Conservation (phyloP, 2,113 vertebrate species). For the Balaeniceps rex region DNA sequence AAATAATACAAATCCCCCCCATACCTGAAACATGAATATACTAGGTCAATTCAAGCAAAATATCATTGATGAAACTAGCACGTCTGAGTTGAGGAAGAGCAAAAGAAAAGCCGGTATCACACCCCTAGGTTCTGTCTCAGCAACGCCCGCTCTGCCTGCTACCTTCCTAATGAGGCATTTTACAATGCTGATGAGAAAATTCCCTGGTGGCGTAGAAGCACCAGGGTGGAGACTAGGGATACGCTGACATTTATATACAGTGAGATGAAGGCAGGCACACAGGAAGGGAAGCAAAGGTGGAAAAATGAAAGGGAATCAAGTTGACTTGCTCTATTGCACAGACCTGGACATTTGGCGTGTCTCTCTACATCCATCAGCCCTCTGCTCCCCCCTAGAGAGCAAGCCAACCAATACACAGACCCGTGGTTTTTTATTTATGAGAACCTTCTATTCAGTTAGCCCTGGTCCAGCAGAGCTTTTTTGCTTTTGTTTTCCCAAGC, state of each 20-base stretch:
- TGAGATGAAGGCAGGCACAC: neutral
- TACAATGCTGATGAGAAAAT: conserved; percentile 21
- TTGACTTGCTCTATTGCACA: neutral
- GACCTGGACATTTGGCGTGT: neutral
- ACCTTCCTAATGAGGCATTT: conserved; percentile 10
- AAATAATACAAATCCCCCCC: neutral
- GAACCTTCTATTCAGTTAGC: neutral
- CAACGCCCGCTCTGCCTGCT: neutral
- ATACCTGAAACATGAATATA: neutral
- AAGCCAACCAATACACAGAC: neutral
- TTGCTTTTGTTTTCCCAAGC: neutral
- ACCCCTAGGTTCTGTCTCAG: neutral
- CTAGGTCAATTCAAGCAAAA: neutral
- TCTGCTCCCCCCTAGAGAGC: neutral
- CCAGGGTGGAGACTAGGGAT: neutral
- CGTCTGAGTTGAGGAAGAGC: neutral
- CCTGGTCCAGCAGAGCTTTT: neutral
- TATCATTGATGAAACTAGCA: neutral
- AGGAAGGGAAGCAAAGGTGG: neutral
- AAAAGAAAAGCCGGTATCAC: neutral
- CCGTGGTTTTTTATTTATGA: neutral
- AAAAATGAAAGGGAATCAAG: neutral
- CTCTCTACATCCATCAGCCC: neutral
- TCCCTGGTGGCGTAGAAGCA: neutral
- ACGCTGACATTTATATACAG: neutral